Base-by-base conservation (phyloP, 1,140 invertebrate genomes). In the Trichonephila clavipes region DNA sequence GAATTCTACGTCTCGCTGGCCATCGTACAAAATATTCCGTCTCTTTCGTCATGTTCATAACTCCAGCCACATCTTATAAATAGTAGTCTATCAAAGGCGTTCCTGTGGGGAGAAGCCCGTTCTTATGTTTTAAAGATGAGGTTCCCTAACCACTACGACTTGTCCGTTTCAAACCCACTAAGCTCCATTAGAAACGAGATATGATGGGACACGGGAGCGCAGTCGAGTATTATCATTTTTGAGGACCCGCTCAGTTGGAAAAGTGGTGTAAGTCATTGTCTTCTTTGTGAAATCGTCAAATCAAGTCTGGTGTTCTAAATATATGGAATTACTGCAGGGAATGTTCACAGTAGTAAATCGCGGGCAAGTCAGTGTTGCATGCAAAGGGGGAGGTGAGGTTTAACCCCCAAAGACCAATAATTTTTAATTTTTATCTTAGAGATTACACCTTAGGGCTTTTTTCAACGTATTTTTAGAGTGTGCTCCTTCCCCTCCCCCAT, bases 141-240 rank as follows among this genome's bases (percentile, higher is more conserved):
- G 16, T 51, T 59, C 28, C n/a, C 66, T 89, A 72, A 89, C 62
- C 88, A 89, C 62, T 72, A 58, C 44, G 62, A 89, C 88, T 89
- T 89, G 88, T 89, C 88, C 88, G 51, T 77, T 89, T 89, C 88
- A 89, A 89, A 89, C 62, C 66, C 88, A 89, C 88, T 89, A 89
- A 89, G 66, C 88, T 69, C 40, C 64, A 58, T 62, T 64, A 64
- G 86, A 64, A 88, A 88, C 62, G 86, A 88, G 86, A 88, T 88
- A 88, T 88, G 86, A 88, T 61, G 44, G 62, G 86, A 64, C 83
- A 61, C 10, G 40, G 61, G 18, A 62, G 51, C 51, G 58, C 4
- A 62, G 40, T 83, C 3, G 21, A 28, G n/a, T 24, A 3, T 40
- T 77, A 18, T 40, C 28, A 10, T 77, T 77, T 77, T 77, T 77